Evolutionary conservation across 2,888 invertebrate species (phyloP).

Genomic region (Argyresthia goedartella): DNA sequence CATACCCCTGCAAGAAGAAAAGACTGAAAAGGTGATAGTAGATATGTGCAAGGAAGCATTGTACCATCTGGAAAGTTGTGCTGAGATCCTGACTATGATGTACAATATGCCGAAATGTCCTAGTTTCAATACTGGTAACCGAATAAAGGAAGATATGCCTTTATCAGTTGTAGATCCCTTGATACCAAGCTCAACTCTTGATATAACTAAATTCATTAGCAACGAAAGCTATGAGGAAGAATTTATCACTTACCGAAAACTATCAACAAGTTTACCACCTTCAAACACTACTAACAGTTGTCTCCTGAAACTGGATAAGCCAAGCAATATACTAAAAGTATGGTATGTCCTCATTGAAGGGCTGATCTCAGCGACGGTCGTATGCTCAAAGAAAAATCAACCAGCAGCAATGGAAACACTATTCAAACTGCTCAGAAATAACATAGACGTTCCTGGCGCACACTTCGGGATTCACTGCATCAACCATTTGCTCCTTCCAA

Average conservation of each 20-base stretch:
- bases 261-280: slow-evolving; percentile 65
- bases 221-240: slow-evolving; percentile 77
- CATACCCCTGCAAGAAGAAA: slow-evolving; percentile 57
- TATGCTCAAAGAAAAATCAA: slow-evolving; percentile 90
- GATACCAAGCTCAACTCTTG: slow-evolving; percentile 80
- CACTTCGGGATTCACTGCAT: slow-evolving; percentile 93
- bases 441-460: slow-evolving; percentile 85
- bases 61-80: slow-evolving; percentile 87
- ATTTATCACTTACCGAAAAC: slow-evolving; percentile 74
- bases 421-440: slow-evolving; percentile 85
- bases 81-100: slow-evolving; percentile 91
- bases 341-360: slow-evolving; percentile 93
- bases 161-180: slow-evolving; percentile 86
- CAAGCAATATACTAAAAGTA: slow-evolving; percentile 88
- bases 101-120: slow-evolving; percentile 96
- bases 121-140: slow-evolving; percentile 89
- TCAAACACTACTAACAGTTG: slow-evolving; percentile 66
- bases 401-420: slow-evolving; percentile 89
- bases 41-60: slow-evolving; percentile 83
- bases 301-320: slow-evolving; percentile 78
- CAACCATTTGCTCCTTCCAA: slow-evolving; percentile 91
- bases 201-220: slow-evolving; percentile 77
- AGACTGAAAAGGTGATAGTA: slow-evolving; percentile 60
- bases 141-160: slow-evolving; percentile 82
- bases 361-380: slow-evolving; percentile 82